Conservation (phyloP, 2,888 invertebrate genomes). For the Salpingus planirostris region DNA sequence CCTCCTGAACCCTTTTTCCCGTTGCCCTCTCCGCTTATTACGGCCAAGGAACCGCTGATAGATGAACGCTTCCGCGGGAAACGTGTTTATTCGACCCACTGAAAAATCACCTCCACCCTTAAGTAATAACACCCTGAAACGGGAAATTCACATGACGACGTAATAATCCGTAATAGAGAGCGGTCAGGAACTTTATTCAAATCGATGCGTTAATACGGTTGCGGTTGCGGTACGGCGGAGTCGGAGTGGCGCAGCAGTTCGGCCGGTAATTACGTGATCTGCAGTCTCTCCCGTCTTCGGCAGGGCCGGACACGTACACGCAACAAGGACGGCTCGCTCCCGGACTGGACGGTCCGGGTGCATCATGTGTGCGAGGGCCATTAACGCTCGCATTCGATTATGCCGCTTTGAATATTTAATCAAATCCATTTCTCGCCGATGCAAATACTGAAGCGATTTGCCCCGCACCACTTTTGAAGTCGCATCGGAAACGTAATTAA, state of each 20-base stretch:
- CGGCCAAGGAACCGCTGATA: slow-evolving; percentile 33
- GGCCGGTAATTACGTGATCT: slow-evolving; percentile 10
- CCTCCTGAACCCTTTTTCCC: slow-evolving; percentile 5
- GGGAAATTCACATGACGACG: slow-evolving; percentile 5
- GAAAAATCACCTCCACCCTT: slow-evolving; percentile 31
- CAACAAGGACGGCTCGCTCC: slow-evolving; percentile 5
- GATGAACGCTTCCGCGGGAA: slow-evolving; percentile 34
- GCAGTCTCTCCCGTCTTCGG: slow-evolving; percentile 7
- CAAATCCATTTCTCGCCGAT: slow-evolving; percentile 7
- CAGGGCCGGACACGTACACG: slow-evolving; percentile 1
- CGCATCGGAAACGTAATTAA: slow-evolving; percentile 4
- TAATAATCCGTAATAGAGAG: slow-evolving; percentile 9
- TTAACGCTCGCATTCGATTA: slow-evolving; percentile 9
- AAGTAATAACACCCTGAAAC: slow-evolving; percentile 16
- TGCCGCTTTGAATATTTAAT: slow-evolving; percentile 11
- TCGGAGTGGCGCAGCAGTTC: slow-evolving; percentile 10
- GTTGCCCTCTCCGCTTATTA: slow-evolving; percentile 26
- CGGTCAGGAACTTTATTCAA: slow-evolving; percentile 2
- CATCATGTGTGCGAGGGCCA: slow-evolving; percentile 10
- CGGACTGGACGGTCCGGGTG: slow-evolving; percentile 9
- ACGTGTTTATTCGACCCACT: slow-evolving; percentile 37
- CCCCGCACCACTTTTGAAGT: slow-evolving; percentile 1
- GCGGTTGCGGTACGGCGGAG: slow-evolving; percentile 6
- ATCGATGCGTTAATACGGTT: slow-evolving; percentile 12
- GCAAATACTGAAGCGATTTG: slow-evolving; percentile 5